Conservation (phyloP, 2,888 invertebrate genomes). For the Dusona sp. region DNA sequence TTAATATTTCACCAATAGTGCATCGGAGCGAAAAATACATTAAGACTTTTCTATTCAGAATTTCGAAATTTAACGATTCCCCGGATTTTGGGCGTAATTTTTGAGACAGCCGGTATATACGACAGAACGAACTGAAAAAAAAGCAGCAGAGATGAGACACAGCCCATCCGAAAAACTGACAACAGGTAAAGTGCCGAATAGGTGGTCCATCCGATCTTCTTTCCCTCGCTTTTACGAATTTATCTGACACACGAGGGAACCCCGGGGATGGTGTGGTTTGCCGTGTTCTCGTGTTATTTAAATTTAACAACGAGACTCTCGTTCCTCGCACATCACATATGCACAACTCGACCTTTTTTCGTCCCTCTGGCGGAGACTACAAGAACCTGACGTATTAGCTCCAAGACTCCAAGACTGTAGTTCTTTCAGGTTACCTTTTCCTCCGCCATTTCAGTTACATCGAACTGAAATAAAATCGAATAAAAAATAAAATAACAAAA, state of each 20-base stretch:
- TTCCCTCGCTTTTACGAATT: constrained; percentile 72
- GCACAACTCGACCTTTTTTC: constrained; percentile 23
- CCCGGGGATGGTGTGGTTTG: constrained; percentile 78
- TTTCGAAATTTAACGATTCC: neutral
- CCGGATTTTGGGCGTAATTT: neutral
- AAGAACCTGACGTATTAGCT: constrained; percentile 76
- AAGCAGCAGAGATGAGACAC: neutral
- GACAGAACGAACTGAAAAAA: neutral
- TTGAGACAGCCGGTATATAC: neutral
- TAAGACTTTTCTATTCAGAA: neutral
- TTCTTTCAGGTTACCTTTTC: constrained; percentile 61
- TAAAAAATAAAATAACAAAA: too few species aligned
- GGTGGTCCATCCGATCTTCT: constrained; percentile 77
- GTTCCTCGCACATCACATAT: constrained; percentile 50
- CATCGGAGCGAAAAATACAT: too few species aligned
- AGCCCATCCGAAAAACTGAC: constrained; percentile 39
- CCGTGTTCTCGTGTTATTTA: constrained; percentile 82
- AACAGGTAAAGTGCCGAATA: constrained; percentile 72
- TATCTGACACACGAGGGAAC: constrained; percentile 76
- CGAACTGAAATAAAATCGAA: neutral
- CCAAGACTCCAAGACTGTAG: constrained; percentile 67
- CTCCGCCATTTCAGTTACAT: neutral
- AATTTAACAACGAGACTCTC: constrained; percentile 79
- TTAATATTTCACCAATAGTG: too few species aligned
- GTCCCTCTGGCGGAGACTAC: constrained; percentile 22